phyloP scores from a whole-genome alignment of 1,140 invertebrate genomes.

The Bombus pyrosoma region DNA sequence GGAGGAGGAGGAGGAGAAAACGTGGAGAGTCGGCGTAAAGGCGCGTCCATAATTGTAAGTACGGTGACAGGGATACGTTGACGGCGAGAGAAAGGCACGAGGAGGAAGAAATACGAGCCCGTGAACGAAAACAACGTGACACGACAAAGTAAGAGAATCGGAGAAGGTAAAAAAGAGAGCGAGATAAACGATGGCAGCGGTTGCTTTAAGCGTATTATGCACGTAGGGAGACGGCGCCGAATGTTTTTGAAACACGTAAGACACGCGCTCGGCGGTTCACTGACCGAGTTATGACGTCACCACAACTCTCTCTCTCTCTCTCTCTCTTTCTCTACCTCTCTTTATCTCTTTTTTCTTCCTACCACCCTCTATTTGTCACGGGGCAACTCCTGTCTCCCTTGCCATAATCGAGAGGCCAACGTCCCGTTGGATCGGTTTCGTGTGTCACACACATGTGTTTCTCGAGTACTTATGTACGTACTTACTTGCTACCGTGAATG shows the following conservation, averaged over 20 bases:
- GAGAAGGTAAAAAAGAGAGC: not conserved
- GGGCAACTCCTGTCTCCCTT: constrained; percentile 28
- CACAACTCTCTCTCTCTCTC: constrained; percentile 37
- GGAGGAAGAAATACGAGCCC: constrained; percentile 48
- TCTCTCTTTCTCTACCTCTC: not conserved
- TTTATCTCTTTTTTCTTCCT: constrained; percentile 9
- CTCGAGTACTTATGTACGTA: not conserved
- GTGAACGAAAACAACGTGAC: constrained; percentile 17
- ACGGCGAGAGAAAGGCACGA: constrained; percentile 15
- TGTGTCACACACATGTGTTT: not conserved
- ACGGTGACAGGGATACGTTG: not conserved
- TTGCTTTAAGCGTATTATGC: constrained; percentile 39
- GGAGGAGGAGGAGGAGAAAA: not conserved
- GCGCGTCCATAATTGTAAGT: constrained; percentile 13
- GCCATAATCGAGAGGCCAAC: constrained; percentile 47
- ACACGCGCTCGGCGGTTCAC: constrained; percentile 69
- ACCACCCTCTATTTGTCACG: constrained; percentile 37
- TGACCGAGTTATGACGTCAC: constrained; percentile 77
- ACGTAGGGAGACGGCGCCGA: constrained; percentile 64
- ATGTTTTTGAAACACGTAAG: constrained; percentile 76
- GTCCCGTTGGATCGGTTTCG: constrained; percentile 32
- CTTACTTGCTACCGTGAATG: not conserved
- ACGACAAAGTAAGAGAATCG: not conserved
- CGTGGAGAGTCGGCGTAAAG: not conserved
- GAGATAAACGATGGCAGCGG: not conserved